A percentile compares a stretch with the other conserved stretches of the same genome.
These are phyloP conservation scores for Dermolepida albohirtum DNA, from an alignment of 2,888 invertebrate species.

Conservation along the genomic window DNA sequence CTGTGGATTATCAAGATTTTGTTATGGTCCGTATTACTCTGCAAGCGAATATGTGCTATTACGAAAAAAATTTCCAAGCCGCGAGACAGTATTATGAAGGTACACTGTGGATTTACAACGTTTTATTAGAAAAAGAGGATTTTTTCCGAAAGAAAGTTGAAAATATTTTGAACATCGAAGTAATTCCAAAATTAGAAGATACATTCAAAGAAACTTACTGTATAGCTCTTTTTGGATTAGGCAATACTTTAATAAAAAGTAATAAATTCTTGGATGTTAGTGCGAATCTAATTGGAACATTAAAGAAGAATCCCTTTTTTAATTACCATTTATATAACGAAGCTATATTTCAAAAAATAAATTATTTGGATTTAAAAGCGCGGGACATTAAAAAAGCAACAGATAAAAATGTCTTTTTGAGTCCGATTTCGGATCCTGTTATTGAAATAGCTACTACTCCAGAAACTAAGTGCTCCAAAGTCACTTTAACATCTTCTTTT, in stretches of 20 bases:
- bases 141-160: constrained; percentile 15
- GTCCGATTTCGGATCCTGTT: background rate
- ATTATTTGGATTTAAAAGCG: constrained; percentile 6
- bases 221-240: constrained; percentile 20
- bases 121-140: constrained; percentile 14
- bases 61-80: constrained; percentile 14
- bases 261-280: constrained; percentile 14
- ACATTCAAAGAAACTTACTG: constrained; percentile 23
- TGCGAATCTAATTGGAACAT: background rate
- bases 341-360: constrained; percentile 29
- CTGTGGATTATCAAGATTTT: constrained; percentile 53
- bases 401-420: background rate
- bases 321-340: constrained; percentile 37
- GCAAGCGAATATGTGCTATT: constrained; percentile 19
- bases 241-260: constrained; percentile 7
- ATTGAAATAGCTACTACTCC: constrained; percentile 11
- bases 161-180: background rate
- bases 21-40: constrained; percentile 47
- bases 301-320: constrained; percentile 16
- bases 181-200: constrained; percentile 17
- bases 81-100: constrained; percentile 26
- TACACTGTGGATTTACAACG: constrained; percentile 13
- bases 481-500: constrained; percentile 8
- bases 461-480: constrained; percentile 21
- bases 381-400: background rate